phyloP scores from a whole-genome alignment of 2,888 invertebrate genomes.

The Brenthis daphne region DNA sequence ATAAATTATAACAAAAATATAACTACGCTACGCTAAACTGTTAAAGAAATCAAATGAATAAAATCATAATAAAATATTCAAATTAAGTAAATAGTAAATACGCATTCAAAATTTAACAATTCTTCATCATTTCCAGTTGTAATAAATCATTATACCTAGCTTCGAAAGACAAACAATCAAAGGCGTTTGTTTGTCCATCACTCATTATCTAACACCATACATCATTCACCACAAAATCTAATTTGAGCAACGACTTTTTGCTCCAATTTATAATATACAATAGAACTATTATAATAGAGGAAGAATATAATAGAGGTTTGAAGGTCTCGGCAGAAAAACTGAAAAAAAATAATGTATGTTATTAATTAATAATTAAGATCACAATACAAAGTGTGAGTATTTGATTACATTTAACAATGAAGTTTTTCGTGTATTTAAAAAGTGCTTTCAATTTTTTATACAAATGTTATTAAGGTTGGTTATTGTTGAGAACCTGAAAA shows the following conservation, averaged over 20 bases:
- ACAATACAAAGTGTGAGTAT: too few relatives aligned
- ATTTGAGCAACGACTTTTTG: conserved; percentile 2
- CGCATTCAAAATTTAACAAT: too few relatives aligned
- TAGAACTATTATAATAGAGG: background rate
- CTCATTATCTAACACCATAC: conserved; percentile 65
- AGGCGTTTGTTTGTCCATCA: conserved; percentile 64
- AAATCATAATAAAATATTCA: background rate
- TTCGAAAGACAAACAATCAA: conserved; percentile 63
- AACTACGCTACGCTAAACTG: background rate
- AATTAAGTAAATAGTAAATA: conserved; percentile 3
- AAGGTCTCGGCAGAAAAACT: too few relatives aligned
- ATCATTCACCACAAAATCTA: conserved; percentile 60
- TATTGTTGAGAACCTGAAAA: too few relatives aligned
- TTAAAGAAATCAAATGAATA: background rate
- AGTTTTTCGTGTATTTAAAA: too few relatives aligned
- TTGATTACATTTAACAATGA: too few relatives aligned
- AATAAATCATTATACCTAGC: conserved; percentile 61
- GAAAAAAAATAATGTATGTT: too few relatives aligned
- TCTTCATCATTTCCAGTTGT: conserved; percentile 32
- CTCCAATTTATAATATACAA: background rate
- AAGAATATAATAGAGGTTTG: too few relatives aligned
- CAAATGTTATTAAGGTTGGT: too few relatives aligned
- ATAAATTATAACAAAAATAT: too few relatives aligned
- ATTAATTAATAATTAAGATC: too few relatives aligned
- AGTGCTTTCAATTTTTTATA: too few relatives aligned